These are phyloP conservation scores for Pseudomyrmex pallidus DNA, from an alignment of 1,140 invertebrate species.

Conservation along the genomic window DNA sequence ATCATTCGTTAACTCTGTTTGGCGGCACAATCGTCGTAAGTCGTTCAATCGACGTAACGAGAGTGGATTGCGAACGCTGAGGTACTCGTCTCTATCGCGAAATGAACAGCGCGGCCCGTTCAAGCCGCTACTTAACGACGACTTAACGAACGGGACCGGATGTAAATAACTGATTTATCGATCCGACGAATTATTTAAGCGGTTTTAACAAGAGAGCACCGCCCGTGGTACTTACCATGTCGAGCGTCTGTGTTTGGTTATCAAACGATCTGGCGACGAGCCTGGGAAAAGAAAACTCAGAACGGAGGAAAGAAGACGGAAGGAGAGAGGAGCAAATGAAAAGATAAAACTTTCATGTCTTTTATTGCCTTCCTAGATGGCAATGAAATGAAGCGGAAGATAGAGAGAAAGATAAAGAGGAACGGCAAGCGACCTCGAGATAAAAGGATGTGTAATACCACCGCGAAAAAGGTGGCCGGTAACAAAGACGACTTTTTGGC, in stretches of 20 bases:
- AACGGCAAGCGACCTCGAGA: slow-evolving; percentile 9
- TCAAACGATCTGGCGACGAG: not conserved
- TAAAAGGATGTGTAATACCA: slow-evolving; percentile 40
- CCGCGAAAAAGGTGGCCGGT: not conserved
- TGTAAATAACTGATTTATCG: slow-evolving; percentile 46
- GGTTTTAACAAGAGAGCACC: slow-evolving; percentile 22
- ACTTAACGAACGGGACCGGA: slow-evolving; percentile 13
- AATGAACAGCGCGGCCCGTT: slow-evolving; percentile 23
- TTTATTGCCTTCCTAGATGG: slow-evolving; percentile 49
- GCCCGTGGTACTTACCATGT: not conserved
- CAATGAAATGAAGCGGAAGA: slow-evolving; percentile 51
- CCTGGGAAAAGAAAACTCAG: slow-evolving; percentile 18
- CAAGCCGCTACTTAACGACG: slow-evolving; percentile 11
- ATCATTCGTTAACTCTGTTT: slow-evolving; percentile 25
- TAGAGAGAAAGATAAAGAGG: slow-evolving; percentile 48
- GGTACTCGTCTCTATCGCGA: slow-evolving; percentile 4
- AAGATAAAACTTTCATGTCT: slow-evolving; percentile 58
- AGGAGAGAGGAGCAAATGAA: slow-evolving; percentile 27
- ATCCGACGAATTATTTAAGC: slow-evolving; percentile 41
- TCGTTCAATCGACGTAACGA: slow-evolving; percentile 33
- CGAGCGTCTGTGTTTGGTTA: slow-evolving; percentile 24
- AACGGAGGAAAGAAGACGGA: not conserved
- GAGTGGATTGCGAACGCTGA: slow-evolving; percentile 17
- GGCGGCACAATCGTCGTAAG: slow-evolving; percentile 2
- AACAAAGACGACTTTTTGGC: slow-evolving; percentile 34